These are phyloP conservation scores for Proales similis DNA, from an alignment of 1,140 invertebrate genomes.

Conservation along the genomic window DNA sequence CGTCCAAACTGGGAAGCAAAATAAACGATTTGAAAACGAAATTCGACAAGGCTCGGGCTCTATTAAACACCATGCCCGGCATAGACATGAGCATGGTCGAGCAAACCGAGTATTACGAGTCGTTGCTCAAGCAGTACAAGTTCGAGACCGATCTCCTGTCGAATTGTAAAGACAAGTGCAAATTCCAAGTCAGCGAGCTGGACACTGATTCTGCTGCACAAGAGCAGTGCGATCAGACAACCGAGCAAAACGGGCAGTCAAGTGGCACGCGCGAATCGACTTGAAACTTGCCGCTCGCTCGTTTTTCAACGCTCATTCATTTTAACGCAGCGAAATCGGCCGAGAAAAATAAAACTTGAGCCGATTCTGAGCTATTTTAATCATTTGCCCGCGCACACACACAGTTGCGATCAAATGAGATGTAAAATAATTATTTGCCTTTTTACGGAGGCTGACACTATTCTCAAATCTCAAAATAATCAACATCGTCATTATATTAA, in stretches of 20 bases:
- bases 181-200: conserved; percentile 19
- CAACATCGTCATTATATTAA: too few relatives aligned
- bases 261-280: neutral
- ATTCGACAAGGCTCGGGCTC: conserved; percentile 18
- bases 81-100: conserved; percentile 27
- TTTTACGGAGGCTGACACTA: too few relatives aligned
- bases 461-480: too few relatives aligned
- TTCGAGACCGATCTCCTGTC: conserved; percentile 16
- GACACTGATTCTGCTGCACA: neutral
- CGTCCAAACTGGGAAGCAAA: conserved; percentile 22
- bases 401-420: too few relatives aligned
- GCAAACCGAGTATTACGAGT: conserved; percentile 21
- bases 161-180: conserved; percentile 29
- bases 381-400: too few relatives aligned
- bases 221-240: neutral
- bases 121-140: conserved; percentile 29
- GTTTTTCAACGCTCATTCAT: neutral
- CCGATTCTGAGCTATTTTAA: too few relatives aligned
- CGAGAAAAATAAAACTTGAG: neutral
- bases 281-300: too few relatives aligned
- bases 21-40: conserved; percentile 38
- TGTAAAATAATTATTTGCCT: too few relatives aligned
- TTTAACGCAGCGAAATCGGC: neutral
- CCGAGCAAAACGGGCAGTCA: neutral
- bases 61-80: conserved; percentile 19